A percentile compares a stretch with the other conserved stretches of the same genome.
phyloP scores from a whole-genome alignment of 1,140 invertebrate species.

The Cyrtorhinus lividipennis region DNA sequence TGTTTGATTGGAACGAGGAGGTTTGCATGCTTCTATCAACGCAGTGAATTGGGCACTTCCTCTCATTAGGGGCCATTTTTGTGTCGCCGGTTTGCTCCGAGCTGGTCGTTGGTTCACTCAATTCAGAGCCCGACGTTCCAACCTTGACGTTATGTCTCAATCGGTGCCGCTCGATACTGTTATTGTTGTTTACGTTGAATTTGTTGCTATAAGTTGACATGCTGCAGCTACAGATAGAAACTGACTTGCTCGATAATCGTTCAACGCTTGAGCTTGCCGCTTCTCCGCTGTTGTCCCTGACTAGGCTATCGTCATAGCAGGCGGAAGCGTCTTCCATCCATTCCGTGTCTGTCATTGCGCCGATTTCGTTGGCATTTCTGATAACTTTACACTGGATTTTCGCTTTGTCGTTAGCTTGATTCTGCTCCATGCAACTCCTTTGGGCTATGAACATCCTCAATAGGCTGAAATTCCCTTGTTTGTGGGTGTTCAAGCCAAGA shows the following conservation, averaged over 20 bases:
- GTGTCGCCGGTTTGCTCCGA: conserved; percentile 1
- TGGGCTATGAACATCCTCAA: conserved; percentile 83
- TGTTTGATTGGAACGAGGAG: conserved; percentile 26
- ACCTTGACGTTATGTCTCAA: conserved; percentile 17
- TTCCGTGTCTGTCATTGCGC: background rate
- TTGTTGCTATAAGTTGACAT: conserved; percentile 18
- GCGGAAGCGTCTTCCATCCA: conserved; percentile 15
- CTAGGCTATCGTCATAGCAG: conserved; percentile 30
- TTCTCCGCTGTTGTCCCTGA: conserved; percentile 23
- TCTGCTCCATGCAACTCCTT: conserved; percentile 18
- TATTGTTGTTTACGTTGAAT: conserved; percentile 37
- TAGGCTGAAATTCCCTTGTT: conserved; percentile 52
- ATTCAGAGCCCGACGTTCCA: conserved; percentile 12
- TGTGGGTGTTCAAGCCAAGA: conserved; percentile 33
- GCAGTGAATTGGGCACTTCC: conserved; percentile 38
- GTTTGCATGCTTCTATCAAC: conserved; percentile 61
- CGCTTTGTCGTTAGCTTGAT: background rate
- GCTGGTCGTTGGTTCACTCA: conserved; percentile 11
- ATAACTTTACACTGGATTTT: background rate
- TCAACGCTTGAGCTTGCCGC: conserved; percentile 16
- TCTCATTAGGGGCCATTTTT: conserved; percentile 1
- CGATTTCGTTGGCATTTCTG: conserved; percentile 9
- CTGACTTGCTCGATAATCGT: conserved; percentile 18
- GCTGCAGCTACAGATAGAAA: conserved; percentile 23
- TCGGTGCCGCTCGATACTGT: conserved; percentile 26